Evolutionary conservation across 1,140 invertebrate genomes (phyloP).

Genomic region (Yoshiicerus persimilis): DNA sequence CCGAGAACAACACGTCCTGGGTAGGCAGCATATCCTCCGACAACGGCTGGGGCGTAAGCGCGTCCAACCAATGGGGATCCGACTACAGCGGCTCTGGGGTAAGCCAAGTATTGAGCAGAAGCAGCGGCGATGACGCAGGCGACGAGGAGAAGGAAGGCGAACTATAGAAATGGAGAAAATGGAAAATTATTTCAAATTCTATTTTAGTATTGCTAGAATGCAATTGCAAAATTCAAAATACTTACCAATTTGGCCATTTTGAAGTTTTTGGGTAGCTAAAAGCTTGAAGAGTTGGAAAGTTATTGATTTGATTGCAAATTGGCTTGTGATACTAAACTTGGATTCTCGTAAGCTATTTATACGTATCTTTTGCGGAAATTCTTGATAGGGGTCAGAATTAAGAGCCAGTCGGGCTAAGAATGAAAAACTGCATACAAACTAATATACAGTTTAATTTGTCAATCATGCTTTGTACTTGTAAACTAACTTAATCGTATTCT

Average conservation of each 20-base stretch:
- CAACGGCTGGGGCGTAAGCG: background rate
- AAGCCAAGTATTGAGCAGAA: background rate
- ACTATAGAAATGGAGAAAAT: background rate
- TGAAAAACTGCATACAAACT: no score
- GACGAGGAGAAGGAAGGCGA: conserved; percentile 19
- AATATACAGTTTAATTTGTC: no score
- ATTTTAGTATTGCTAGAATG: background rate
- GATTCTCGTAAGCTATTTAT: background rate
- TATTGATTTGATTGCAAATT: background rate
- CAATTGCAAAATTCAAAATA: background rate
- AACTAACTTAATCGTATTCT: background rate
- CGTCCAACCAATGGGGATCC: background rate
- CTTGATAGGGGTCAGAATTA: background rate
- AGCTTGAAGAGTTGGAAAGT: background rate
- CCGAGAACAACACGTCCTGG: background rate
- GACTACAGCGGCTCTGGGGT: background rate
- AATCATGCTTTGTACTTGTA: no score
- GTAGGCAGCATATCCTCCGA: background rate
- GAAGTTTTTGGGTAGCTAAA: background rate
- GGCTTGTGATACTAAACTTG: background rate
- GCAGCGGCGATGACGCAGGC: background rate
- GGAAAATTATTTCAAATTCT: background rate
- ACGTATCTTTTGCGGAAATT: background rate
- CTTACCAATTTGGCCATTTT: conserved; percentile 28
- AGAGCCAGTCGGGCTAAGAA: no score